A percentile compares a stretch with the other conserved stretches of the same genome.
Conservation (phyloP, 2,113 vertebrate genomes). For the Nycticryphes semicollaris region DNA sequence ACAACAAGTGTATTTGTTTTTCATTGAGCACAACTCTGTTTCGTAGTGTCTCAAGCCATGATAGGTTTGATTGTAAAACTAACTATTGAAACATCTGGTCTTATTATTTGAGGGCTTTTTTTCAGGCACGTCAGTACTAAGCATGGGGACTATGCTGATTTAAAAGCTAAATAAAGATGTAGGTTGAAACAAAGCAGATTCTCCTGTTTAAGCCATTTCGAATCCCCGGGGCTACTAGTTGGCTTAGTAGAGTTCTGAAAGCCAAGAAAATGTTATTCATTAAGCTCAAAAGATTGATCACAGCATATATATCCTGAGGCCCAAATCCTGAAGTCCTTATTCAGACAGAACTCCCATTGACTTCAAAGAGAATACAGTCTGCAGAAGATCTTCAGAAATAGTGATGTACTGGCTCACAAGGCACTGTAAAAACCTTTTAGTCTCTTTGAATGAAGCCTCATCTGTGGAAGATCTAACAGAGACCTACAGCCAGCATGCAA, state of each 20-base stretch:
- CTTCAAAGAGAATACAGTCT: constrained; percentile 28
- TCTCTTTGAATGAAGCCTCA: not conserved
- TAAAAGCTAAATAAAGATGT: constrained; percentile 2
- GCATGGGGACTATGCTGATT: not conserved
- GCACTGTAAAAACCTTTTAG: not conserved
- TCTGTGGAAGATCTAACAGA: not conserved
- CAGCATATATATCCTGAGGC: constrained; percentile 9
- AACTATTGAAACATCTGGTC: not conserved
- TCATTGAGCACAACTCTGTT: not conserved
- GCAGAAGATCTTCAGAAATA: constrained; percentile 18
- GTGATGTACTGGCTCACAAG: not conserved
- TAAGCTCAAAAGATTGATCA: constrained; percentile 11
- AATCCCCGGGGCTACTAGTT: not conserved
- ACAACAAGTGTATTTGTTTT: not conserved
- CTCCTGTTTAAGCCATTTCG: not conserved
- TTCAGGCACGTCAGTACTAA: not conserved
- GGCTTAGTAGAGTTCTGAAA: constrained; percentile 18
- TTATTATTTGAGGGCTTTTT: not conserved
- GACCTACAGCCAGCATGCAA: not conserved
- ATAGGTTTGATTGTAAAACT: not conserved
- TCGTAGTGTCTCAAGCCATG: not conserved
- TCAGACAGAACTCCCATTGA: constrained; percentile 20
- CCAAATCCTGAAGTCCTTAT: constrained; percentile 24
- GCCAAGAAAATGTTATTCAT: constrained; percentile 47
- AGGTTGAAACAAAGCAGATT: constrained; percentile 16